Base-by-base conservation (phyloP, 2,113 vertebrate genomes). In the Vombatus ursinus region DNA sequence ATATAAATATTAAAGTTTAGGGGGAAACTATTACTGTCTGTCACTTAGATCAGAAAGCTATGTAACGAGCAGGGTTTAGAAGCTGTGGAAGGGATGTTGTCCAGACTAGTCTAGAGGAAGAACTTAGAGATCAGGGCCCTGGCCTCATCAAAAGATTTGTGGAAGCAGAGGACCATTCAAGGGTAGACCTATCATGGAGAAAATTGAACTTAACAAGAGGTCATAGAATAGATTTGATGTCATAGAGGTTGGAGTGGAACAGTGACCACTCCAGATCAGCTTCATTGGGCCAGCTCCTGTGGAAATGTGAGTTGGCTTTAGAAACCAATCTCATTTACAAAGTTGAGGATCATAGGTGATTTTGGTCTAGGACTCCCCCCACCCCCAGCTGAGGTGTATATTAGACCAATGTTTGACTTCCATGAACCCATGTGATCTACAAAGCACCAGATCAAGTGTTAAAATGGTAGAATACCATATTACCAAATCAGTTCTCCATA, bases 91-190 rank as follows among this genome's bases (percentile, higher is more conserved):
- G 31, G 31, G 22, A 37, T 68, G 28, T 7, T 77, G 37, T 77
- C 37, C 37, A n/a, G 37, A n/a, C 1, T 77, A 77, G 3, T 77
- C 12, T 77, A 77, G 61, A 77, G 54, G 31, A 61, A 61, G 61
- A 16, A 16, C 31, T 77, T 77, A 77, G 61, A 77, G 4, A 77
- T 77, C 37, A n/a, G 61, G 61, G 37, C 14, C 61, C 52, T 53
- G 23, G 14, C 49, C 44, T 94, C 92, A 84, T 51, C 84, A 94
- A 44, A 6, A 48, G 28, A 53, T 47, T 50, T 68, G 44, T 96
- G 91, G 57, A 61, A 92, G 93, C 94, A 68, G 92, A 92, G 47
- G 47, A 12, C 91, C 89, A 51, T 90, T 90, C 94, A 50, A 94
- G 91, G 50, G 3, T 26, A 84, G 48, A 37, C 47, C 52, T 77